phyloP scores from a whole-genome alignment of 2,888 invertebrate species.

The Pedicia rivosa region DNA sequence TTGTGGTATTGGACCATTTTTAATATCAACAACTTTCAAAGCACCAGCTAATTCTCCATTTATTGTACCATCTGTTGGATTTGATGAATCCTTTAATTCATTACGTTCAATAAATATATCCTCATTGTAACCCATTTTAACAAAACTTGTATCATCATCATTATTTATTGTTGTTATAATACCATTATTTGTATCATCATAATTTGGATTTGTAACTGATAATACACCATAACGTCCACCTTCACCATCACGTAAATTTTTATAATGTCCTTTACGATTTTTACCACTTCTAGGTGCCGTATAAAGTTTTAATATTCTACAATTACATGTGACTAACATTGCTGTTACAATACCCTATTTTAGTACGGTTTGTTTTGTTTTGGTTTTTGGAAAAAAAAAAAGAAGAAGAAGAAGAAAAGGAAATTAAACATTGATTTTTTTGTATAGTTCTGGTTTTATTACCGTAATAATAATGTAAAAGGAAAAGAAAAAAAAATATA shows the following conservation, averaged over 20 bases:
- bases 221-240: constrained; percentile 18
- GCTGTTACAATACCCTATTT: constrained; percentile 44
- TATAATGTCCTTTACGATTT: constrained; percentile 16
- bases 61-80: too few relatives aligned
- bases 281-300: constrained; percentile 16
- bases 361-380: too few relatives aligned
- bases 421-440: too few relatives aligned
- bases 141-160: constrained; percentile 10
- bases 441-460: background rate
- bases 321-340: constrained; percentile 45
- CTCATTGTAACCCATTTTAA: constrained; percentile 15
- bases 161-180: too few relatives aligned
- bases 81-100: too few relatives aligned
- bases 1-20: too few relatives aligned
- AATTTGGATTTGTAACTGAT: constrained; percentile 18
- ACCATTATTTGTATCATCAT: constrained; percentile 8
- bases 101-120: constrained; percentile 15
- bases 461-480: background rate
- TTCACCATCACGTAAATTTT: constrained; percentile 16
- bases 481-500: constrained; percentile 1
- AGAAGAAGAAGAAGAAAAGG: background rate
- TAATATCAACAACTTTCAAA: too few relatives aligned
- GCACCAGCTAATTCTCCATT: too few relatives aligned
- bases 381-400: constrained; percentile 16
- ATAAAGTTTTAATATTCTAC: constrained; percentile 26